A percentile compares a stretch with the other conserved stretches of the same genome.
Conservation (phyloP, 2,797 vertebrate genomes). For the Tolypeutes matacus region DNA sequence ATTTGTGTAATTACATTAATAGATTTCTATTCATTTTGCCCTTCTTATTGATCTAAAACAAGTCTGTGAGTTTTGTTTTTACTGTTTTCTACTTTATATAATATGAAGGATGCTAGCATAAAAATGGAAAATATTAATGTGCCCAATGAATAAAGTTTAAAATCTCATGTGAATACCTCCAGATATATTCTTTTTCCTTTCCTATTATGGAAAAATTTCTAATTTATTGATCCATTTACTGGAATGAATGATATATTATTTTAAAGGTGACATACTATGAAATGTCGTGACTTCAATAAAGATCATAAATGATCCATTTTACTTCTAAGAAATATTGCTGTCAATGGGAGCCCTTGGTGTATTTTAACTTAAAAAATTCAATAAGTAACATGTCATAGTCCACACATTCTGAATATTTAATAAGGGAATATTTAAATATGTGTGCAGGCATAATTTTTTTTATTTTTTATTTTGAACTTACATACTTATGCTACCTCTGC, state of each 20-base stretch:
- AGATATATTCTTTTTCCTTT: background rate
- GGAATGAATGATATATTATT: constrained; percentile 11
- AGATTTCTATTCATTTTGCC: background rate
- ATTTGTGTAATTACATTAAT: background rate
- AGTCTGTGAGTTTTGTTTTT: background rate
- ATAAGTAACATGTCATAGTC: background rate
- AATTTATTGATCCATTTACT: constrained; percentile 11
- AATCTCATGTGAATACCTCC: background rate
- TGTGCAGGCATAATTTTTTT: background rate
- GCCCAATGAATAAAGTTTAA: background rate
- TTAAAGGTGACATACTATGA: constrained; percentile 52
- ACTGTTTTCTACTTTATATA: background rate
- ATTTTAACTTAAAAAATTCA: background rate
- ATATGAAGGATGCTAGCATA: background rate
- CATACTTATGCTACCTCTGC: background rate
- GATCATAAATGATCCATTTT: background rate
- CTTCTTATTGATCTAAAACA: background rate
- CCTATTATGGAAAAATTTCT: background rate
- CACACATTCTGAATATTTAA: background rate
- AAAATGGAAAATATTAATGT: background rate
- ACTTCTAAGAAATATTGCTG: background rate
- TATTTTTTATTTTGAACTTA: background rate
- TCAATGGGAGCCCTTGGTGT: background rate
- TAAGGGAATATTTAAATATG: background rate
- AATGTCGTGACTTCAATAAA: background rate